Evolutionary conservation across 2,113 vertebrate genomes (phyloP).

Genomic region (Andinoacara biseriatus): DNA sequence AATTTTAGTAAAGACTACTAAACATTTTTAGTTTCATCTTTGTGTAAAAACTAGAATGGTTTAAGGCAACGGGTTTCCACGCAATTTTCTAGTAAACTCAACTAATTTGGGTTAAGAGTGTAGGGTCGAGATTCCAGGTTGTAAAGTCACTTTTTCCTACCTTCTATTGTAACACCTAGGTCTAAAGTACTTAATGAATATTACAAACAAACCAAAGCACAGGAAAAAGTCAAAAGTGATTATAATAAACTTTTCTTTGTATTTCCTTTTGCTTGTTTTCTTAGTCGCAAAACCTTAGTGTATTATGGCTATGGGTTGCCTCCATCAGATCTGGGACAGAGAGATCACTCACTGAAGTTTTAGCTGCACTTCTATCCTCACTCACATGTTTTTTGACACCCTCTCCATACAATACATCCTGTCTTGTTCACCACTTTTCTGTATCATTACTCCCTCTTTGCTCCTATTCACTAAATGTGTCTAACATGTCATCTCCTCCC

Average conservation of each 20-base stretch:
- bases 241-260: neutral
- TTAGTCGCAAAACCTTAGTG: neutral
- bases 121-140: neutral
- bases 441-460: neutral
- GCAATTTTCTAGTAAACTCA: no score
- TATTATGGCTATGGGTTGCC: neutral
- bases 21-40: no score
- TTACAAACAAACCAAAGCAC: neutral
- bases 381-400: neutral
- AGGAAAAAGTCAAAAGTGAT: neutral
- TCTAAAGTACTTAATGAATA: neutral
- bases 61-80: no score
- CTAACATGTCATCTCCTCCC: neutral
- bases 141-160: neutral
- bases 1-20: no score
- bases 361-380: neutral
- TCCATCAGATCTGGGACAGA: neutral
- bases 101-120: no score
- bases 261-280: no score
- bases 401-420: slow-evolving; percentile 1
- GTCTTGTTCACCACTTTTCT: slow-evolving; percentile 27
- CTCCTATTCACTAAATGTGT: neutral
- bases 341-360: neutral
- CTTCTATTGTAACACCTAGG: accelerated
- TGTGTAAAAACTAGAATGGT: no score